Evolutionary conservation across 2,888 invertebrate genomes (phyloP).

Genomic region (Aporophyla nigra): DNA sequence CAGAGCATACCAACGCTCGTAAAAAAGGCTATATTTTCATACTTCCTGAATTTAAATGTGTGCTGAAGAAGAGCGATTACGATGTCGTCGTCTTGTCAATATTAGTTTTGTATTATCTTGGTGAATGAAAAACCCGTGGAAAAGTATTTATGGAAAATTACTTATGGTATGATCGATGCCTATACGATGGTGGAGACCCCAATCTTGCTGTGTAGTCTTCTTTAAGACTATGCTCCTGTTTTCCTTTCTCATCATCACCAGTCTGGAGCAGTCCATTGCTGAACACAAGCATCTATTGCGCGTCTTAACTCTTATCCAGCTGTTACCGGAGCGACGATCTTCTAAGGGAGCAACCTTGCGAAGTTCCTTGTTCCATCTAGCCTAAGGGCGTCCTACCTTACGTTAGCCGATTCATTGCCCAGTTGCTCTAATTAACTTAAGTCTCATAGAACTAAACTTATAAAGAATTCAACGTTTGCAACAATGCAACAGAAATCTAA

Average conservation of each 20-base stretch:
- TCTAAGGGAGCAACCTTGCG: too few species aligned
- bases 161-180: constrained; percentile 2
- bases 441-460: not conserved
- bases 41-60: constrained; percentile 6
- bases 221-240: not conserved
- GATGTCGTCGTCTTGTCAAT: constrained; percentile 11
- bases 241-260: too few species aligned
- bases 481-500: constrained; percentile 6
- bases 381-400: too few species aligned
- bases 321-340: too few species aligned
- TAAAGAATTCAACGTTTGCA: not conserved
- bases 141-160: constrained; percentile 16
- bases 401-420: too few species aligned
- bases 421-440: not conserved
- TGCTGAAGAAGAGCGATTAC: constrained; percentile 37
- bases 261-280: too few species aligned
- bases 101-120: constrained; percentile 23
- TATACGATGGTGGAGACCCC: too few species aligned
- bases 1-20: not conserved
- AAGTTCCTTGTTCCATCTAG: too few species aligned
- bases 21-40: not conserved
- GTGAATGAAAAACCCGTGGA: constrained; percentile 24
- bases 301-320: too few species aligned
- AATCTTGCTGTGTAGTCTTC: not conserved
- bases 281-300: too few species aligned